A percentile compares a stretch with the other conserved stretches of the same genome.
Conservation (phyloP, 2,113 vertebrate species). For the cattle (Bos taurus) region DNA sequence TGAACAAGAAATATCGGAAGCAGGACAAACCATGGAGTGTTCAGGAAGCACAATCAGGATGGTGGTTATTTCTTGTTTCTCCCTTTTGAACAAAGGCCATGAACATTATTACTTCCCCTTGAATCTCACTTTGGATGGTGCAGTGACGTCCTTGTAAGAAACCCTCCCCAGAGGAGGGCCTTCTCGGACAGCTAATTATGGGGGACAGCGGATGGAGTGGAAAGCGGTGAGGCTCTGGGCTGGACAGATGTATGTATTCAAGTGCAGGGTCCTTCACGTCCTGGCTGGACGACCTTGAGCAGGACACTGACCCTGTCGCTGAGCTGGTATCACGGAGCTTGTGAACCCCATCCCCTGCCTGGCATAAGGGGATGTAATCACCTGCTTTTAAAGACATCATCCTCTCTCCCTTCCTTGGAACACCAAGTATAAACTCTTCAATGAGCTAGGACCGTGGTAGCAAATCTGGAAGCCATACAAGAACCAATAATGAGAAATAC, state of each 20-base stretch:
- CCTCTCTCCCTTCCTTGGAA: background rate
- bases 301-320: background rate
- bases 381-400: background rate
- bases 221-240: background rate
- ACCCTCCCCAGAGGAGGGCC: background rate
- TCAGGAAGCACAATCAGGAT: background rate
- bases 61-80: background rate
- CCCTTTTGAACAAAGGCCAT: background rate
- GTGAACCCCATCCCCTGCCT: background rate
- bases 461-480: background rate
- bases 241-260: background rate
- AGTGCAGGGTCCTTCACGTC: background rate
- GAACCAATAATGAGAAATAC: background rate
- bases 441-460: background rate
- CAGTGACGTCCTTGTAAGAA: background rate
- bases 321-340: background rate
- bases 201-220: background rate
- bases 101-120: background rate
- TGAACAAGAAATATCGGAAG: background rate
- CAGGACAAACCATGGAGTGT: background rate
- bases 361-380: background rate
- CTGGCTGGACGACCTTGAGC: background rate
- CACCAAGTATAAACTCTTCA: background rate
- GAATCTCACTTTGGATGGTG: background rate
- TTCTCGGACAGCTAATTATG: background rate